These are phyloP conservation scores for Rhagologus leucostigma DNA, from an alignment of 2,113 vertebrate species.

Conservation along the genomic window DNA sequence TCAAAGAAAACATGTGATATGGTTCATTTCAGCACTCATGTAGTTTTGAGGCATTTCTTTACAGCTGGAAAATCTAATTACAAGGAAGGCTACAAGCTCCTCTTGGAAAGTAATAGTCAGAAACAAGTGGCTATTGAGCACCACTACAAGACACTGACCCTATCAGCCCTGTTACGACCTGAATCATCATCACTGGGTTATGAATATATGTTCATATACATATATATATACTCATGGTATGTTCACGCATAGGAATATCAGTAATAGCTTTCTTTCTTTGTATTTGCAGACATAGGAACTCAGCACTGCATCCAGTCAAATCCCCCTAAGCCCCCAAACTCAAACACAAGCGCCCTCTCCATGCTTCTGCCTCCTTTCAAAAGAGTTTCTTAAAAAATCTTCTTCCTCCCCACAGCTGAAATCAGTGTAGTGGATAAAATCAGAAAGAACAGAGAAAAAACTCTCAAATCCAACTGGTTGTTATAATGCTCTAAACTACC, in stretches of 20 bases:
- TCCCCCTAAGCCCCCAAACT: background rate
- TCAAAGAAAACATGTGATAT: background rate
- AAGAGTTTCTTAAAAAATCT: background rate
- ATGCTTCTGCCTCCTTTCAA: background rate
- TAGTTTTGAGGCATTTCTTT: background rate
- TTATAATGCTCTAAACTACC: background rate
- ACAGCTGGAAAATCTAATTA: conserved; percentile 1
- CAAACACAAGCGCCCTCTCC: background rate
- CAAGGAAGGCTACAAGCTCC: background rate
- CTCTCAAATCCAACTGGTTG: background rate
- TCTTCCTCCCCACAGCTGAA: background rate
- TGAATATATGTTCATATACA: background rate
- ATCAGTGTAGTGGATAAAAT: background rate
- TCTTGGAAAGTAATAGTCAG: background rate
- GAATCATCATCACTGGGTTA: background rate
- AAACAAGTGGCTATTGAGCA: background rate
- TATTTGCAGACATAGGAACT: background rate
- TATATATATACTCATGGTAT: background rate
- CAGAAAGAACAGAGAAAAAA: background rate
- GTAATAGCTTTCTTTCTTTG: background rate
- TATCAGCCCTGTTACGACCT: background rate
- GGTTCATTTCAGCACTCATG: background rate
- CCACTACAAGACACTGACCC: background rate
- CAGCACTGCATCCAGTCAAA: background rate
- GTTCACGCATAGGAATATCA: background rate